Conservation (phyloP, 35 echinoderm and acorn worm species). For the Amphiura filiformis region DNA sequence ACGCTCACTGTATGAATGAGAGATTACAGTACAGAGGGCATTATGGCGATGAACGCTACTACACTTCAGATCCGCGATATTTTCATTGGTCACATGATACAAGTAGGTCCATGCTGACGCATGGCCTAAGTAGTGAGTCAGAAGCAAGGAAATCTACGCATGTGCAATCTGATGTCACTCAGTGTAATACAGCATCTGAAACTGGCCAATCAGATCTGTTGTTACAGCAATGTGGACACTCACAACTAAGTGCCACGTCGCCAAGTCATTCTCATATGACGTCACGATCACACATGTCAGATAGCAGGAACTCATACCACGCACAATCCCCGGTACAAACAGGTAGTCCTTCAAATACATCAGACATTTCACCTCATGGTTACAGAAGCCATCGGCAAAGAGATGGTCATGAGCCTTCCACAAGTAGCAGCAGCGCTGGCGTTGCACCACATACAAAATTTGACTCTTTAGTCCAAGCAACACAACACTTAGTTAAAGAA, state of each 20-base stretch:
- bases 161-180: conserved; percentile 27
- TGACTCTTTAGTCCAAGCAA: conserved; percentile 49
- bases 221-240: conserved; percentile 21
- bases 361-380: conserved; percentile 41
- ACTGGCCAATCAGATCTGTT: conserved; percentile 26
- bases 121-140: not conserved
- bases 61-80: conserved; percentile 44
- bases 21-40: conserved; percentile 80
- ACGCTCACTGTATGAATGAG: conserved; percentile 87
- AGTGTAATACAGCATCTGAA: conserved; percentile 40
- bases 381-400: conserved; percentile 40
- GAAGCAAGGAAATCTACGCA: conserved; percentile 38
- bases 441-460: conserved; percentile 26
- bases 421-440: conserved; percentile 1
- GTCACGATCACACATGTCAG: conserved; percentile 31
- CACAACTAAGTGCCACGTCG: conserved; percentile 19
- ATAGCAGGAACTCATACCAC: conserved; percentile 21
- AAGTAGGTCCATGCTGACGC: not conserved
- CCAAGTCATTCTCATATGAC: conserved; percentile 26
- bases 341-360: conserved; percentile 40
- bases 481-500: conserved; percentile 46
- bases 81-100: conserved; percentile 38
- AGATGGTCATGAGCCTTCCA: conserved; percentile 18
- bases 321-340: conserved; percentile 18
- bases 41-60: conserved; percentile 84